Evolutionary conservation across 1,140 invertebrate species (phyloP).

Genomic region (Bombus huntii): DNA sequence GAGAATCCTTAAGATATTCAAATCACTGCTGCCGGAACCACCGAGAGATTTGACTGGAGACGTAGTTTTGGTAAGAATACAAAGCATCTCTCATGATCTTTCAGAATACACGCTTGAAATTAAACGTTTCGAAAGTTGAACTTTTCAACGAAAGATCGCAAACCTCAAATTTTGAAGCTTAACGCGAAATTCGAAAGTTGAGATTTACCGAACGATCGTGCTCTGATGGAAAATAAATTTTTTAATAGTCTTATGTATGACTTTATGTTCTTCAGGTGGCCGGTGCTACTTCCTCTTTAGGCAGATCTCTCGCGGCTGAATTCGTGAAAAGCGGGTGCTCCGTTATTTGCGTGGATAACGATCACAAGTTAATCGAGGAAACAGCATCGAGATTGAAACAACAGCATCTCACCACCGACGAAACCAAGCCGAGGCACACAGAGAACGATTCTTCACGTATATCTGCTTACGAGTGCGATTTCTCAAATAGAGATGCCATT

Average conservation of each 20-base stretch:
- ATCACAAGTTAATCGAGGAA: constrained; percentile 62
- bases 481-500: constrained; percentile 71
- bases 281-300: constrained; percentile 75
- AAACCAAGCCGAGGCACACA: constrained; percentile 52
- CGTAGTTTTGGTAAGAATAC: constrained; percentile 74
- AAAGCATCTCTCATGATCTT: too few species aligned
- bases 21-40: constrained; percentile 75
- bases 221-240: neutral
- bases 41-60: constrained; percentile 76
- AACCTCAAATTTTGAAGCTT: neutral
- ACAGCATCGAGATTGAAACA: constrained; percentile 60
- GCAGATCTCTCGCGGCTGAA: constrained; percentile 74
- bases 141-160: neutral
- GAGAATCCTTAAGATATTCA: constrained; percentile 67
- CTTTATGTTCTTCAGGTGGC: constrained; percentile 67
- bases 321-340: constrained; percentile 76
- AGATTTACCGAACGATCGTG: too few species aligned
- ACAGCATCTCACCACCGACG: constrained; percentile 55
- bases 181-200: too few species aligned
- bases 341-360: constrained; percentile 76
- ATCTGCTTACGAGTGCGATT: constrained; percentile 71
- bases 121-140: neutral
- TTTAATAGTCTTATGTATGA: neutral
- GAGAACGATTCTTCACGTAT: constrained; percentile 35
- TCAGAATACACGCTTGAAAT: too few species aligned